A percentile compares a stretch with the other conserved stretches of the same genome.
Conservation (phyloP, 92 coral and sea anemone species). For the Epizoanthus fatuus region DNA sequence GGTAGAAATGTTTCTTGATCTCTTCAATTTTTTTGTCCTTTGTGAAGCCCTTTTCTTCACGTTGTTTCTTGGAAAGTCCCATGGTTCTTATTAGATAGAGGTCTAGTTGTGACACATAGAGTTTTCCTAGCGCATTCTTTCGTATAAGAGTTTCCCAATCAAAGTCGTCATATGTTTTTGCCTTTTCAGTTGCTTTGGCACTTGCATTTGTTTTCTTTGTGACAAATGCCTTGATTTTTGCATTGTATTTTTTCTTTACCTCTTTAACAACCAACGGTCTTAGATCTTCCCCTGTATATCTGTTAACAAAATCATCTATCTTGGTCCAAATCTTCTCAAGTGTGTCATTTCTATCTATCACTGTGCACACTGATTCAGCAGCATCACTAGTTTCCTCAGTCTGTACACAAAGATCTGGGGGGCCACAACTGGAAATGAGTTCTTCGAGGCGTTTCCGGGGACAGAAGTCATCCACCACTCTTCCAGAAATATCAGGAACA, state of each 20-base stretch:
- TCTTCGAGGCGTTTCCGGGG: slow-evolving; percentile 21
- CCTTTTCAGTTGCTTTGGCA: neutral
- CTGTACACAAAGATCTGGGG: too few relatives aligned
- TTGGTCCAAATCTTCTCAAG: neutral
- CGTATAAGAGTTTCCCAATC: neutral
- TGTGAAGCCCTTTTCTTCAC: slow-evolving; percentile 60
- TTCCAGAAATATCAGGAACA: too few relatives aligned
- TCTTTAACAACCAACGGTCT: neutral
- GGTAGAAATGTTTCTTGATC: slow-evolving; percentile 49
- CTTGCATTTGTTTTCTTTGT: neutral
- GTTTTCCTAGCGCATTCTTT: neutral
- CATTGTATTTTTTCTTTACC: neutral
- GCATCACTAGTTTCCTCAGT: too few relatives aligned
- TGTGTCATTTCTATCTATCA: neutral
- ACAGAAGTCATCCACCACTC: slow-evolving; percentile 1
- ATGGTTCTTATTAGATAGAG: slow-evolving; percentile 44
- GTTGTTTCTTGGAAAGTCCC: slow-evolving; percentile 38
- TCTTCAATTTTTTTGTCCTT: slow-evolving; percentile 33
- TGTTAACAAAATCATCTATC: slow-evolving; percentile 20
- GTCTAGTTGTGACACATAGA: slow-evolving; percentile 26
- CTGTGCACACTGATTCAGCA: too few relatives aligned
- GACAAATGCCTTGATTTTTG: neutral
- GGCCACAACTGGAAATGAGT: neutral
- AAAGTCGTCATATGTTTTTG: slow-evolving; percentile 23
- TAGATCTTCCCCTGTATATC: slow-evolving; percentile 10